Base-by-base conservation (phyloP, 2,888 invertebrate species). In the Drosophila nr. perissopoda region DNA sequence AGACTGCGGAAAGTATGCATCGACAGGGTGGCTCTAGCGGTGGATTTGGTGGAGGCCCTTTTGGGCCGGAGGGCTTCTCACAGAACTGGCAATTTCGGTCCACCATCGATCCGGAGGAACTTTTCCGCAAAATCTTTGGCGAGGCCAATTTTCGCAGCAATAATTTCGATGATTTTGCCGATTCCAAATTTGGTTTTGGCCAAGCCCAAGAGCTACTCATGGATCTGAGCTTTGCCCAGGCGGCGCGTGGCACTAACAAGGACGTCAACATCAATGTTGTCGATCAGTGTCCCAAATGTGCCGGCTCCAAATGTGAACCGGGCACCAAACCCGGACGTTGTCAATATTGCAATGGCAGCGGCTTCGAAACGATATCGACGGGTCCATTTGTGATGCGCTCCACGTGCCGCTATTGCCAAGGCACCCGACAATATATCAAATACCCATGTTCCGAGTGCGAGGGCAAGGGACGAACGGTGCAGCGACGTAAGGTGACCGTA, bases 381-480 rank as follows among this genome's bases (percentile, higher is more conserved):
- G 99, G 99, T 34, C 99, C 99, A 60, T 99, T 99, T 93, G 96
- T 99, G 33, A 99, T 99, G 99, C 95, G 98, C 63, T 97, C 98
- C 3, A 98, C 99, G 0, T 99, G 99, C 92, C 95, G 99, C 62
- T 96, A 97, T 83, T 99, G 98, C 91, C 96, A 97, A 88, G 99
- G 99, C 0, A 95, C 96, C 0, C 95, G 97, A 66, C 95, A 97
- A 94, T 95, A 96, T 81, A 99, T 99, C 71, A 97, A 97, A 92
- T 96, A 95, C 92, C 99, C 99, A 0, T 99, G 99, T 91, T 91
- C 92, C 0, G 98, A 98, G 90, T 99, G 99, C 92, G 96, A 97
- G 85, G 99, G 98, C 36, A 98, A 98, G 93, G 99, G 99, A 0
- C 96, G 96, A 89, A 95, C 96, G 57, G 96, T 98, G 91, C 98